A percentile compares a stretch with the other conserved stretches of the same genome.
Evolutionary conservation across 2,888 invertebrate species (phyloP).

Genomic region (Agriopis marginaria): DNA sequence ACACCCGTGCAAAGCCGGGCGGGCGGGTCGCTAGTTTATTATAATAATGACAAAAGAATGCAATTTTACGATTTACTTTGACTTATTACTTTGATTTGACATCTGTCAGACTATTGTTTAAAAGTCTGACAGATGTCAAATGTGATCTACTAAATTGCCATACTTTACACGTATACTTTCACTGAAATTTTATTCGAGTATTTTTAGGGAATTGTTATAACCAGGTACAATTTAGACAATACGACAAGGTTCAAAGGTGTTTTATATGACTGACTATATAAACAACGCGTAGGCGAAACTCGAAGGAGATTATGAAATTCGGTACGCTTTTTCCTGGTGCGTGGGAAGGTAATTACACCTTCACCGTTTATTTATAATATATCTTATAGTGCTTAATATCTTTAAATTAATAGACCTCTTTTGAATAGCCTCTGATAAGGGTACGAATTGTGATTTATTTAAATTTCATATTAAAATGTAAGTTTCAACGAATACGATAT

Average conservation of each 20-base stretch:
- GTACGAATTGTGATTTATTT: constrained; percentile 43
- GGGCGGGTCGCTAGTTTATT: too few relatives aligned
- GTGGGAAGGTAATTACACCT: constrained; percentile 81
- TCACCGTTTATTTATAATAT: constrained; percentile 72
- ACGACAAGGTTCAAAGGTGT: constrained; percentile 11
- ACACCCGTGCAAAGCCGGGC: too few relatives aligned
- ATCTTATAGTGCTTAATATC: constrained; percentile 69
- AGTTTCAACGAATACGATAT: background rate
- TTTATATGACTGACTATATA: constrained; percentile 14
- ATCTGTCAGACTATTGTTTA: too few relatives aligned
- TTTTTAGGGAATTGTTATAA: background rate
- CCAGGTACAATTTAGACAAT: constrained; percentile 8
- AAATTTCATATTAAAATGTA: background rate
- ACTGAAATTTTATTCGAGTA: too few relatives aligned
- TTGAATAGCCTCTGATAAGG: constrained; percentile 55
- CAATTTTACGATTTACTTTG: too few relatives aligned
- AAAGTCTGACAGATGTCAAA: too few relatives aligned
- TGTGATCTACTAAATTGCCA: too few relatives aligned
- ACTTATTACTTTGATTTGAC: too few relatives aligned
- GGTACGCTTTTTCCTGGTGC: constrained; percentile 72
- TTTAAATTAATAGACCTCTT: constrained; percentile 52
- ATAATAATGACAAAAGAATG: too few relatives aligned
- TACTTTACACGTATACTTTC: too few relatives aligned
- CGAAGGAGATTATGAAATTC: constrained; percentile 72
- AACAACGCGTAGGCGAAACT: constrained; percentile 57